A percentile compares a stretch with the other conserved stretches of the same genome.
Conservation (phyloP, 1,140 invertebrate species). For the Cydia fagiglandana region DNA sequence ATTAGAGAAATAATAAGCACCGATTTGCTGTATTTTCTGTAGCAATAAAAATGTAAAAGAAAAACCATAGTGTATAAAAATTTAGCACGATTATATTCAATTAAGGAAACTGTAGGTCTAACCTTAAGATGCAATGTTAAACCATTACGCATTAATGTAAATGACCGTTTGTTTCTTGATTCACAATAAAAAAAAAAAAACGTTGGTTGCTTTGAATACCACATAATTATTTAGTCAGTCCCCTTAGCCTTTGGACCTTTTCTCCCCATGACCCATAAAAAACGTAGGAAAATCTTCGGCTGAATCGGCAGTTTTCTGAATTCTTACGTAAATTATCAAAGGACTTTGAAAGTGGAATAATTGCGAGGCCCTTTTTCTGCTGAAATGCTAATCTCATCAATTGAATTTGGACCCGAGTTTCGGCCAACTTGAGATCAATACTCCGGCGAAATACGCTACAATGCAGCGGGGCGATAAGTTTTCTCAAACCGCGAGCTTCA, state of each 20-base stretch:
- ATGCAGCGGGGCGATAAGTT: constrained; percentile 13
- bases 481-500: background rate
- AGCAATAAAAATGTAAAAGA: no score
- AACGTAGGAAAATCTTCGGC: background rate
- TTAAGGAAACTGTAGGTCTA: no score
- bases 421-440: constrained; percentile 23
- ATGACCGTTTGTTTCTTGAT: no score
- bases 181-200: no score
- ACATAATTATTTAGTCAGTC: background rate
- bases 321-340: constrained; percentile 24
- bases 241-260: background rate
- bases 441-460: constrained; percentile 15
- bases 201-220: background rate
- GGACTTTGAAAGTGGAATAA: constrained; percentile 29
- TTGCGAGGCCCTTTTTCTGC: constrained; percentile 31
- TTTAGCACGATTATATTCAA: no score
- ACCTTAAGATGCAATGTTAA: no score
- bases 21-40: no score
- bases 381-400: constrained; percentile 29
- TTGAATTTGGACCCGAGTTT: constrained; percentile 24
- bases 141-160: no score
- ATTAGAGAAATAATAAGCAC: no score
- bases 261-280: background rate
- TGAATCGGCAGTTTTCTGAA: constrained; percentile 24
- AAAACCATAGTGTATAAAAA: no score